Evolutionary conservation across 2,113 vertebrate genomes (phyloP), one percentile per base, ranked within the genome.

Genomic region (Poecile atricapillus): DNA sequence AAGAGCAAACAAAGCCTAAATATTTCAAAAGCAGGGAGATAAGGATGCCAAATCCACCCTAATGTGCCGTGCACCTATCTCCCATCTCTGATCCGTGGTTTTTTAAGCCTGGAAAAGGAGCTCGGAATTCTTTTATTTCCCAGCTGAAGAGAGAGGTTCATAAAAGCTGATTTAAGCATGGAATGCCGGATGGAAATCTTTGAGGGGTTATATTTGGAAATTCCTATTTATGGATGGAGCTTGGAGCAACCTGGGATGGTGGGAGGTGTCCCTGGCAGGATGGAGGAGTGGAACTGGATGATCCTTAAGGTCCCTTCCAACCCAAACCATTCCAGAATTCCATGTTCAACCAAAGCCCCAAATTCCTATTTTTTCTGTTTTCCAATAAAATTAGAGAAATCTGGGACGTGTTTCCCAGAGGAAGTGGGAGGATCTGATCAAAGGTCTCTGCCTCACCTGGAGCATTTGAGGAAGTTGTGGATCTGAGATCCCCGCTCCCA

Each of bases 1-100:
- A 35, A 35, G 60, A 91, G 81, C 63, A 95, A 94, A 96, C 92
- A 93, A 87, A 95, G 67, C 74, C 56, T 22, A 55, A 92, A 90
- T 94, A 92, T 96, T 95, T 85, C 62, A 65, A 88, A 84, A 70
- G 55, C 22, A 78, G 62, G 47, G 71, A 83, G 93, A 92, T 85
- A 89, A 95, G 70, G 71, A 64, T 28, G 62, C 68, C n/a, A 63
- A 75, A 78, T 46, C 70, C 71, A 71, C 17, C 6, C 77, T 91
- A 55, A 96, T 68, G 64, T 15, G 33, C 24, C 9, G 21, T 53
- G 60, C 44, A 37, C 16, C 0, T 30, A 70, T 55, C 83, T 69
- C 59, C 37, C 33, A 65, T 62, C 65, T 74, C 80, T 59, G 37
- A 76, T 83, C 41, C 0, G 0, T 23, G 23, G 5, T 81, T 80